These are phyloP conservation scores for Synchiropus splendidus DNA, from an alignment of 2,113 vertebrate species.

Conservation along the genomic window DNA sequence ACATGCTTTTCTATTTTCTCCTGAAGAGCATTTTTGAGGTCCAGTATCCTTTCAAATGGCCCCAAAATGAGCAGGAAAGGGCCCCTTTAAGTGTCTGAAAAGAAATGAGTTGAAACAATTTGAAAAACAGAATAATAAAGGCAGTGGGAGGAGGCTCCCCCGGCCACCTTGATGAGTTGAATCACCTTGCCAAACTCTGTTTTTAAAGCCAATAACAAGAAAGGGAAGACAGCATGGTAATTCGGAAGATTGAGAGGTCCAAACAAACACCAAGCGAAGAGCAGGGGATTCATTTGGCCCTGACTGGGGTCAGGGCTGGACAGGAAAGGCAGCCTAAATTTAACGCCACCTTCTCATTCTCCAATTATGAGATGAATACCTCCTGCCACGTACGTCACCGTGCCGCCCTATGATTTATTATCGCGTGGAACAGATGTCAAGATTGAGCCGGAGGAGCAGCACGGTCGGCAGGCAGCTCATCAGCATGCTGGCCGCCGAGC, in stretches of 20 bases:
- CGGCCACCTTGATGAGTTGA: constrained; percentile 57
- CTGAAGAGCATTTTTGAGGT: no score
- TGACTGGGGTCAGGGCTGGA: constrained; percentile 24
- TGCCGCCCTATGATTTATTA: constrained; percentile 61
- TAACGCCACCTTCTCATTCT: constrained; percentile 59
- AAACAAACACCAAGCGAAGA: no score
- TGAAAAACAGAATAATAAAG: constrained; percentile 25
- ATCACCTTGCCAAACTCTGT: constrained; percentile 34
- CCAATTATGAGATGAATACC: constrained; percentile 67
- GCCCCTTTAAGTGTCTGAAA: no score
- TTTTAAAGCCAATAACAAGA: constrained; percentile 4
- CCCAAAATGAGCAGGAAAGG: no score
- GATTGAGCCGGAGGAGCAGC: constrained; percentile 33
- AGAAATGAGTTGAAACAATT: constrained; percentile 15
- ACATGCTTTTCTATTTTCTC: no score
- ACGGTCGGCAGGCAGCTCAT: constrained; percentile 40
- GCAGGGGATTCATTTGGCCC: neutral
- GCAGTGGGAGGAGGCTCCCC: constrained; percentile 11
- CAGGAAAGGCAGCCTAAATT: constrained; percentile 63
- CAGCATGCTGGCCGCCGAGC: constrained; percentile 19
- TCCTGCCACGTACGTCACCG: constrained; percentile 59
- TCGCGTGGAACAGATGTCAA: constrained; percentile 42
- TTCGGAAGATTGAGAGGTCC: no score
- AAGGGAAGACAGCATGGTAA: neutral
- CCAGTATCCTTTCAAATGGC: no score